Base-by-base conservation (phyloP, 2,888 invertebrate species). In the Biston stratarius region DNA sequence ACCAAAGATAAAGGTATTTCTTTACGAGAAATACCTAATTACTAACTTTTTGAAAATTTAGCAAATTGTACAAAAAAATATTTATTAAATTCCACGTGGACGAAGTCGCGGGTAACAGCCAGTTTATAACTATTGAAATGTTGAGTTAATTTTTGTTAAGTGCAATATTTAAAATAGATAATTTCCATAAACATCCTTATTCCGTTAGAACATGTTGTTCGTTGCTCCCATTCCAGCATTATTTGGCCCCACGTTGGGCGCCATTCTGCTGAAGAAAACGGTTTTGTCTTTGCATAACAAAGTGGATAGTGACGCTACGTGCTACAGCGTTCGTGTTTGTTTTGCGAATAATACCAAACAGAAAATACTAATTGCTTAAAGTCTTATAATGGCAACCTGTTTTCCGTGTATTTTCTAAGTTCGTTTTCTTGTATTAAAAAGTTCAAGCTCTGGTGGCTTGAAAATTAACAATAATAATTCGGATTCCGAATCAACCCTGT, bases 211-310 rank as follows among this genome's bases (percentile, higher is more conserved):
- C 42, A 44, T 7, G 34, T 15, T 12, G 33, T 45, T 38, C 15
- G 48, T 12, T 48, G 58, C 45, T 47, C 48, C 47, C 9, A 34
- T 58, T 58, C 38, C 45, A 14, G 58, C n/a, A 58, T 38, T 48
- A 61, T 61, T 61, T 45, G 8, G 45, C 51, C 11, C 51, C 60
- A 61, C 51, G 60, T 61, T 61, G 60, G 60, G 60, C 60, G 60
- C 60, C 51, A 61, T 48, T 58, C 38, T 10, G 33, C 58, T 24
- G 24, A 58, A 58, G 58, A 38, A 47, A 48, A 48, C 58, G 48
- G 51, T 44, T 61, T 61, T 52, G 51, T 52, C 55, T 61, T 61
- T 38, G 53, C 61, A 55, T 55, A 47, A 55, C 52, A 52, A 52
- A 53, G 58, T 58, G 48, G 58, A 61, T 40, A 44, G 40, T 42